phyloP scores from a whole-genome alignment of 2,113 vertebrate species.

The Lycaon pictus region DNA sequence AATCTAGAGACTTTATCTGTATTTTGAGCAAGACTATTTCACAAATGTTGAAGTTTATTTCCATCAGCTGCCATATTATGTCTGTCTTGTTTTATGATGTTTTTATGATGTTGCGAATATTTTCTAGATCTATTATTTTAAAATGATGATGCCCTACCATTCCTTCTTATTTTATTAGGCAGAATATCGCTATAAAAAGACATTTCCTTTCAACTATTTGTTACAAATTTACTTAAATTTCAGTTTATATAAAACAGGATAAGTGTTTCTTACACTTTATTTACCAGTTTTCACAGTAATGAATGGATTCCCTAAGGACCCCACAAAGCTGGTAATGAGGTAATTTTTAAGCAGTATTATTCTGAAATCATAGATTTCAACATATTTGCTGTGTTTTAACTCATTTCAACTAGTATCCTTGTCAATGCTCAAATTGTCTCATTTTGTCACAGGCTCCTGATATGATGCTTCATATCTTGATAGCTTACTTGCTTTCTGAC shows the following conservation, averaged over 20 bases:
- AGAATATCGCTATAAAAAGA: neutral
- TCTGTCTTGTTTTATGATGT: neutral
- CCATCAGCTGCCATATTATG: neutral
- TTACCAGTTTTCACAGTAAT: neutral
- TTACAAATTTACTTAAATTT: conserved; percentile 15
- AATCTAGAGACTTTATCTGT: neutral
- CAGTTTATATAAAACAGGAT: neutral
- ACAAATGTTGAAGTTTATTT: neutral
- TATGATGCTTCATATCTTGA: neutral
- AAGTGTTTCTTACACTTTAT: neutral
- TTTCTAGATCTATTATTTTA: neutral
- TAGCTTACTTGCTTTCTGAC: neutral
- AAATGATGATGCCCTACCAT: neutral
- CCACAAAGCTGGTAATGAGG: neutral
- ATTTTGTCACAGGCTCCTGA: neutral
- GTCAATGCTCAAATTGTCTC: neutral
- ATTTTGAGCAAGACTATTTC: neutral
- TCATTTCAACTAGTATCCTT: neutral
- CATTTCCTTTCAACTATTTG: conserved; percentile 15
- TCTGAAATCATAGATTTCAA: neutral
- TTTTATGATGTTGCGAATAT: neutral
- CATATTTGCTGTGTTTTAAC: neutral
- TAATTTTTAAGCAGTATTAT: neutral
- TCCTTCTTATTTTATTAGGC: neutral
- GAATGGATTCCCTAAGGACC: neutral